Percentiles rank a stretch among this genome's conserved stretches.
Conservation (phyloP, 2,797 vertebrate species). For the Hoplostethus atlanticus region DNA sequence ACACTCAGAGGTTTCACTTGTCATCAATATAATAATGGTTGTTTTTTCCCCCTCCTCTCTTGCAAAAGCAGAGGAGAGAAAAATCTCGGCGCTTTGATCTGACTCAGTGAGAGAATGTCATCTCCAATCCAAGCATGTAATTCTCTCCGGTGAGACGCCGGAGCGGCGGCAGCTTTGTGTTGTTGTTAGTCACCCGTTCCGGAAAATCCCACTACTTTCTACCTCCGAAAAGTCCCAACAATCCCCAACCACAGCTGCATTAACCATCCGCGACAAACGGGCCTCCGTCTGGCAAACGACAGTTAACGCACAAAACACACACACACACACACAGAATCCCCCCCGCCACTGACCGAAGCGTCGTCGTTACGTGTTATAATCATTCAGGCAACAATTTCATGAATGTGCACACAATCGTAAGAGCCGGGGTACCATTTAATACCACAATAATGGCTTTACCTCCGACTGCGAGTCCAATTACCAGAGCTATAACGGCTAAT, state of each 20-base stretch:
- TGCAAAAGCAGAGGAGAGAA: slow-evolving; percentile 22
- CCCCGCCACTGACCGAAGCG: background rate
- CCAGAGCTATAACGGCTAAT: slow-evolving; percentile 72
- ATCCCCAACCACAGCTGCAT: slow-evolving; percentile 53
- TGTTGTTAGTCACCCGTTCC: slow-evolving; percentile 50
- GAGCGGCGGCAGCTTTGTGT: slow-evolving; percentile 34
- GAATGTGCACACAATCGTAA: slow-evolving; percentile 30
- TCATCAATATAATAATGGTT: slow-evolving; percentile 20
- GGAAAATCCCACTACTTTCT: slow-evolving; percentile 41
- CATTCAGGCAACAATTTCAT: slow-evolving; percentile 23
- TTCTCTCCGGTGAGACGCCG: slow-evolving; percentile 43
- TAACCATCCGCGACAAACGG: slow-evolving; percentile 62
- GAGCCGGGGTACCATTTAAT: slow-evolving; percentile 52
- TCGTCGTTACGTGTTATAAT: slow-evolving; percentile 1
- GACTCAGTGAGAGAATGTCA: slow-evolving; percentile 51
- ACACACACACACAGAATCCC: background rate
- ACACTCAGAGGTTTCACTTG: background rate
- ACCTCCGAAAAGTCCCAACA: slow-evolving; percentile 63
- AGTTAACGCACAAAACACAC: slow-evolving; percentile 26
- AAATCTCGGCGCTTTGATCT: slow-evolving; percentile 61
- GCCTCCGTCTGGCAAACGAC: slow-evolving; percentile 25
- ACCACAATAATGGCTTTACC: slow-evolving; percentile 66
- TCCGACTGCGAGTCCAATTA: slow-evolving; percentile 76
- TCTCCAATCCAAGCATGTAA: slow-evolving; percentile 50
- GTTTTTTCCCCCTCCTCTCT: background rate